A percentile compares a stretch with the other conserved stretches of the same genome.
Evolutionary conservation across 2,113 vertebrate genomes (phyloP).

Genomic region (Hydropotes inermis): DNA sequence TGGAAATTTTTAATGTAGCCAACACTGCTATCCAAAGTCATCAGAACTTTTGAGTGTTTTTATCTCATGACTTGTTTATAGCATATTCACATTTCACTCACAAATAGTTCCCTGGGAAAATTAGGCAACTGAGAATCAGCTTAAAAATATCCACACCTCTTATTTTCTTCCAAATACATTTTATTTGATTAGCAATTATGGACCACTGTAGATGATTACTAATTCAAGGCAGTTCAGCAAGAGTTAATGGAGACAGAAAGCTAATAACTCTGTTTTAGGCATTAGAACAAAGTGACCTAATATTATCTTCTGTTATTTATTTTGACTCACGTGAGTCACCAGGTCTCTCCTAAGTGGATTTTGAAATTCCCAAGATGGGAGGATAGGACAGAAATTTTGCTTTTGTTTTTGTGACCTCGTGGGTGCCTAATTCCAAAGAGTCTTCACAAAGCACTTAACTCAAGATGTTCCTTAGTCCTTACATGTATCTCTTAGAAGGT

Average conservation of each 20-base stretch:
- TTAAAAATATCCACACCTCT: not conserved
- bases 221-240: conserved; percentile 8
- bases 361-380: not conserved
- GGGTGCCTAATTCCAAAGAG: not conserved
- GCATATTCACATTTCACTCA: not conserved
- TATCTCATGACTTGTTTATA: not conserved
- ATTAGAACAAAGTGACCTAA: not conserved
- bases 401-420: not conserved
- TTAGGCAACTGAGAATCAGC: not conserved
- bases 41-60: not conserved
- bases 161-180: not conserved
- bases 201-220: not conserved
- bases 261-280: not conserved
- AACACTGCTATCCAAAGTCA: not conserved
- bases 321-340: not conserved
- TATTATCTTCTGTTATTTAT: not conserved
- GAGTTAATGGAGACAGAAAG: not conserved
- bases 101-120: conserved; percentile 13
- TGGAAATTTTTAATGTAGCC: not conserved
- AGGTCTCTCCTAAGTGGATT: not conserved
- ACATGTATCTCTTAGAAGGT: not conserved
- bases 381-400: not conserved
- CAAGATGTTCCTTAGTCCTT: not conserved
- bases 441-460: not conserved
- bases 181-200: not conserved